These are phyloP conservation scores for Sapajus apella DNA, from an alignment of 2,113 vertebrate species.

Conservation along the genomic window DNA sequence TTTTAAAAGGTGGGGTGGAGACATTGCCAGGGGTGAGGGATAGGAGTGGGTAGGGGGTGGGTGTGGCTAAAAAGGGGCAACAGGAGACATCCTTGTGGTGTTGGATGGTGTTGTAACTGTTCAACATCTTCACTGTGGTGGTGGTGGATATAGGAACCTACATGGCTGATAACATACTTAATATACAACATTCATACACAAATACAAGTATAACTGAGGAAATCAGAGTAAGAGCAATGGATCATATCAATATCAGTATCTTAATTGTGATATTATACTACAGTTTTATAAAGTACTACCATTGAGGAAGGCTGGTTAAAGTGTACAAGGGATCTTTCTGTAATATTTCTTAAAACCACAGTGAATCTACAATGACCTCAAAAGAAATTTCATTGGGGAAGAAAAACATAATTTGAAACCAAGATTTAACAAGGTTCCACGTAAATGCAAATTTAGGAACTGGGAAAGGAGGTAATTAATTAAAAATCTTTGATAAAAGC, in stretches of 20 bases:
- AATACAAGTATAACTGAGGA: neutral
- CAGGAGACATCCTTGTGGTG: neutral
- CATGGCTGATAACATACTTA: neutral
- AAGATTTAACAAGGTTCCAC: neutral
- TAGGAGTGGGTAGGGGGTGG: neutral
- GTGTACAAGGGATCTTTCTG: neutral
- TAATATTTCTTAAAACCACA: neutral
- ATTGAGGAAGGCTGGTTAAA: neutral
- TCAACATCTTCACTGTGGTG: neutral
- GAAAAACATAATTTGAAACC: neutral
- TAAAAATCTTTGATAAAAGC: neutral
- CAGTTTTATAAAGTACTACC: neutral
- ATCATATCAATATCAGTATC: neutral
- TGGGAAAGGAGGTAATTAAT: neutral
- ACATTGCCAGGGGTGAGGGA: neutral
- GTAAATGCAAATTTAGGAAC: neutral
- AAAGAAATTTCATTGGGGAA: neutral
- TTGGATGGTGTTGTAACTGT: neutral
- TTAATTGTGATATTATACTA: neutral
- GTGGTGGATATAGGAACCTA: neutral
- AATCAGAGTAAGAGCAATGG: neutral
- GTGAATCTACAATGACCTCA: neutral
- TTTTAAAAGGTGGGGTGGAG: neutral
- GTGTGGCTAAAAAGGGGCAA: neutral
- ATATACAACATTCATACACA: neutral